Conservation (phyloP, 2,797 vertebrate species). For the Propithecus perrieri region DNA sequence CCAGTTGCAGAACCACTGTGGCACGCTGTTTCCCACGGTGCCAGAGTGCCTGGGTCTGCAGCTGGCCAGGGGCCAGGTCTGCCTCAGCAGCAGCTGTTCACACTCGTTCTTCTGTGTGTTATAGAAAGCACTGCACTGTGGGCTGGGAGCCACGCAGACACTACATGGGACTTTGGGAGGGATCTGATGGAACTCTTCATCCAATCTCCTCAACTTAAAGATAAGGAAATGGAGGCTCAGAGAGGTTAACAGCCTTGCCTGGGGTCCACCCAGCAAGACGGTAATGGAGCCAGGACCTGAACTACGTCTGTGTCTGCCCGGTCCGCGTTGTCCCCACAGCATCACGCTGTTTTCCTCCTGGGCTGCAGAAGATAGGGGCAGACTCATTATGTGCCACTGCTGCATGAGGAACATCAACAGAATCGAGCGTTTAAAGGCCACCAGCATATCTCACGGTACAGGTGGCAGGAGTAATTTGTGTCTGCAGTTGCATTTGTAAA, state of each 20-base stretch:
- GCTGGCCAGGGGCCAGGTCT: not conserved
- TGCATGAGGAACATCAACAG: not conserved
- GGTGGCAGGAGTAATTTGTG: slow-evolving; percentile 69
- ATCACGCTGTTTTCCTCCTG: not conserved
- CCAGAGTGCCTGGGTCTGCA: not conserved
- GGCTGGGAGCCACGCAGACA: not conserved
- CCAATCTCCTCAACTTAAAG: not conserved
- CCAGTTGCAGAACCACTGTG: not conserved
- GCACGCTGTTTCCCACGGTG: not conserved
- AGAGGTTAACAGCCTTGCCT: not conserved
- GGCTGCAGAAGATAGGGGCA: not conserved
- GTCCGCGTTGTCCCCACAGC: not conserved
- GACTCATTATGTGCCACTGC: not conserved
- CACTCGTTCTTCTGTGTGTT: not conserved
- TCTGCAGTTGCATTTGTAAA: slow-evolving; percentile 75
- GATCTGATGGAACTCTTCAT: not conserved
- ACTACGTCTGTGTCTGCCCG: not conserved
- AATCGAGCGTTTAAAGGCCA: slow-evolving; percentile 73
- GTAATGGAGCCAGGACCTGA: not conserved
- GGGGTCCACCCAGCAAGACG: not conserved
- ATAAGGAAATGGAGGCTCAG: not conserved
- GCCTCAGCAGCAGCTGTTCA: not conserved
- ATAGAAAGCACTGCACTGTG: not conserved
- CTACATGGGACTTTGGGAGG: not conserved
- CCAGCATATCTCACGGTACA: slow-evolving; percentile 67